These are phyloP conservation scores for Heteropelma amictum DNA, from an alignment of 2,888 invertebrate genomes.

Conservation along the genomic window DNA sequence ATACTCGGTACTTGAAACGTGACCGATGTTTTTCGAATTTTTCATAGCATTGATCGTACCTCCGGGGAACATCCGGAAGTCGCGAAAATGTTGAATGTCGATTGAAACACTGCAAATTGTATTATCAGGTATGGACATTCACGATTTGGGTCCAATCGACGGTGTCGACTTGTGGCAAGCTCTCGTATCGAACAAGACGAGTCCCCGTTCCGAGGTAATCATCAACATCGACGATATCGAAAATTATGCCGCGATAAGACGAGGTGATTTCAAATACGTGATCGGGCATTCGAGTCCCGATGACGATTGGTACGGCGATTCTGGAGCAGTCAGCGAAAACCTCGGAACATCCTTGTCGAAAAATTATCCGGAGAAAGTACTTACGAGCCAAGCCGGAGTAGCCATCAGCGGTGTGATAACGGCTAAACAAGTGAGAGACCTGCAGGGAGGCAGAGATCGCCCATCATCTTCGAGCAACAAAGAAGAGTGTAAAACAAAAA, in stretches of 20 bases:
- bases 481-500: slow-evolving; percentile 29
- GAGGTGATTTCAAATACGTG: slow-evolving; percentile 83
- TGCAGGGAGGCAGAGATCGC: slow-evolving; percentile 66
- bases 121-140: slow-evolving; percentile 74
- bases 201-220: slow-evolving; percentile 81
- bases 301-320: slow-evolving; percentile 78
- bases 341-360: slow-evolving; percentile 67
- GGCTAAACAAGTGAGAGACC: slow-evolving; percentile 75
- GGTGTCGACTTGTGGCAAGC: slow-evolving; percentile 79
- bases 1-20: too few species aligned
- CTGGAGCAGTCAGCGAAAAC: slow-evolving; percentile 69
- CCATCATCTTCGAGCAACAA: slow-evolving; percentile 45
- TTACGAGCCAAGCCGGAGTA: slow-evolving; percentile 78
- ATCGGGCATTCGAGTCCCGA: slow-evolving; percentile 78
- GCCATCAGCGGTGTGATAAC: slow-evolving; percentile 79
- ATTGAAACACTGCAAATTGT: too few species aligned
- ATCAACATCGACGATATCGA: slow-evolving; percentile 81
- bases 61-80: too few species aligned
- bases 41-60: too few species aligned
- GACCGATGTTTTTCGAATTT: too few species aligned
- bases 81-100: too few species aligned
- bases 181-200: slow-evolving; percentile 76
- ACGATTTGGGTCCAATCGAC: slow-evolving; percentile 81
- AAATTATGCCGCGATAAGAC: slow-evolving; percentile 81
- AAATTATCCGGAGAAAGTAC: slow-evolving; percentile 73